Percentiles rank a stretch among this genome's conserved stretches.
These are phyloP conservation scores for Phalacrocorax carbo DNA, from an alignment of 2,113 vertebrate genomes.

Conservation along the genomic window DNA sequence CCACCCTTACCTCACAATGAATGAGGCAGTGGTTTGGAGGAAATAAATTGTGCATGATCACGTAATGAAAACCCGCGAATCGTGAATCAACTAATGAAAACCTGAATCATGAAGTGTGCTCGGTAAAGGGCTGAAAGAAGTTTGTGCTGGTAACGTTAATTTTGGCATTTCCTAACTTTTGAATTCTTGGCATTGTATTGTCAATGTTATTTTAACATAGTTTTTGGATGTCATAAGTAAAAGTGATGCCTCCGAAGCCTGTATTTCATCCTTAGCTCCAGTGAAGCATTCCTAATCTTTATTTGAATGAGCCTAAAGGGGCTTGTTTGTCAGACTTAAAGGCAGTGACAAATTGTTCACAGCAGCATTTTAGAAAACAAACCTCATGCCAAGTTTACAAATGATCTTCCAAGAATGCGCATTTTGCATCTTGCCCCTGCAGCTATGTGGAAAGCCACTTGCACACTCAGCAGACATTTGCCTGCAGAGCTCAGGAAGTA, in stretches of 20 bases:
- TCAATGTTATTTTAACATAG: background rate
- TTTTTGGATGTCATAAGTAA: background rate
- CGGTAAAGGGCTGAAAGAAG: background rate
- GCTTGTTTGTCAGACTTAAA: background rate
- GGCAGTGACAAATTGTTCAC: constrained; percentile 4
- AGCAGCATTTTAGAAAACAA: constrained; percentile 21
- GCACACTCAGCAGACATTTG: background rate
- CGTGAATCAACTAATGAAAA: background rate
- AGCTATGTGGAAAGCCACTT: background rate
- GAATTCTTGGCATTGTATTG: background rate
- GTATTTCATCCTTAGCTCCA: background rate
- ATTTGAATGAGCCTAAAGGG: background rate
- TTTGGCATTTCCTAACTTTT: background rate
- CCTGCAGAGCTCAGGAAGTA: background rate
- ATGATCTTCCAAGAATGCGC: background rate
- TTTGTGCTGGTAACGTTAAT: background rate
- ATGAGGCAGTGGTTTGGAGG: background rate
- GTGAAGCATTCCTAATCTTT: background rate
- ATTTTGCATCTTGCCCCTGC: background rate
- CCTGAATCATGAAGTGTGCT: background rate
- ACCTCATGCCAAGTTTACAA: background rate
- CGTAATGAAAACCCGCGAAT: background rate
- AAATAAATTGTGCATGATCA: background rate
- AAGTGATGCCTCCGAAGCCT: background rate
- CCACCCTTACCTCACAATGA: background rate